Conservation (phyloP, 2,113 vertebrate genomes). For the Notothenia coriiceps region DNA sequence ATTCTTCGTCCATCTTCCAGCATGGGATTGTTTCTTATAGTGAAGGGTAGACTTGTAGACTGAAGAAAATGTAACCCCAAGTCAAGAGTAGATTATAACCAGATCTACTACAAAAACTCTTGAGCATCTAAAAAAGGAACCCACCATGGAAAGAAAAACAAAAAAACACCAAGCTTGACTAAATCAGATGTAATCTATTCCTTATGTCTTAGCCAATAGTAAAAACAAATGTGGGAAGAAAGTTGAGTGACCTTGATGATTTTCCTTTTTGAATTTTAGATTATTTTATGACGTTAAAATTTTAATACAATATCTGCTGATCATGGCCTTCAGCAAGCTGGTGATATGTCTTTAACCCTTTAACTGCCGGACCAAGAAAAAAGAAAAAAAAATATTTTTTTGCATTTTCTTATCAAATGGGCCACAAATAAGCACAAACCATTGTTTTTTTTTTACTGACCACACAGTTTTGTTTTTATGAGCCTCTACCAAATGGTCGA, state of each 20-base stretch:
- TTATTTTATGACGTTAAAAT: not conserved
- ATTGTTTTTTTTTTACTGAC: too few relatives aligned
- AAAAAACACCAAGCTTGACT: conserved; percentile 43
- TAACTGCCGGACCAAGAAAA: too few relatives aligned
- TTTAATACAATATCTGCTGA: not conserved
- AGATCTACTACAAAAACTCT: conserved; percentile 45
- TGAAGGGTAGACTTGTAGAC: conserved; percentile 1
- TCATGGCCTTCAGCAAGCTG: not conserved
- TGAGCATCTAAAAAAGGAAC: conserved; percentile 31
- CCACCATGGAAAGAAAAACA: conserved; percentile 34
- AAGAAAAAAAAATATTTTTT: too few relatives aligned
- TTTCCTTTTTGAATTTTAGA: conserved; percentile 7
- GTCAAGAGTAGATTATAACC: conserved; percentile 37
- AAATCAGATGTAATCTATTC: conserved; percentile 52
- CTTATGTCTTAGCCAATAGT: conserved; percentile 43
- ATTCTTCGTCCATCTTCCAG: not conserved
- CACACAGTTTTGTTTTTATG: too few relatives aligned
- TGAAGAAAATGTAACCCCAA: conserved; percentile 20
- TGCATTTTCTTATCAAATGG: too few relatives aligned
- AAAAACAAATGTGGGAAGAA: conserved; percentile 11
- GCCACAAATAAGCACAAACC: too few relatives aligned
- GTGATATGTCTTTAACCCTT: not conserved
- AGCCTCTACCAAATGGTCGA: too few relatives aligned
- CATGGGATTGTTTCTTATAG: conserved; percentile 35
- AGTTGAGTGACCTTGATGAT: conserved; percentile 17